Evolutionary conservation across 2,888 invertebrate genomes (phyloP), one percentile per base, ranked within the genome.

Genomic region (Limnephilus lunatus): DNA sequence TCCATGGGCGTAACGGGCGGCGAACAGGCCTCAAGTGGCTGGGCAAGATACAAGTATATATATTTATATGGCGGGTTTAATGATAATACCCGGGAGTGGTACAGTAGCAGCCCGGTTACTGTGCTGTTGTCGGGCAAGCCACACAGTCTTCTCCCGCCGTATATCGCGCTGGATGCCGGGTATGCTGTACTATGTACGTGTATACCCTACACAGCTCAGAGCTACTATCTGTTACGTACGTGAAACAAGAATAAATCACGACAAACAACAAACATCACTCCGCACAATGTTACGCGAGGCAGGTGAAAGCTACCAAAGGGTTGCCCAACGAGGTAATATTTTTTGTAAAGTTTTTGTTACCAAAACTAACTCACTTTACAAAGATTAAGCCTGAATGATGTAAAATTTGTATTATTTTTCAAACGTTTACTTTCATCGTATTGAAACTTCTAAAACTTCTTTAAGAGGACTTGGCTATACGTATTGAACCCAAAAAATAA

Each of bases 241-340:
- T 87, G 88, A 91, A 81, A 91, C 88, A 88, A 85, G 93, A 93
- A 93, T 93, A 93, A 93, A 93, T 93, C 93, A 93, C 93, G 85
- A 88, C 89, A 92, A 93, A 93, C 93, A 93, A 93, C 93, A 92
- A 93, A 93, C 93, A 93, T 93, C 93, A 93, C 93, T 92, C 91
- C 39, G 86, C 89, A 82, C 87, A 92, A 83, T 89, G 90, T 85
- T 86, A 68, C 80, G 31, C 44, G 81, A 9, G 14, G 19, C 85
- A 80, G 90, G 82, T 32, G 85, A 19, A 25, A 53, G n/a, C 25
- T n/a, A 39, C 12, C 83, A 83, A 30, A 31, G 53, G 25, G 82
- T 14, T n/a, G 44, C 83, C 19, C 19, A 14, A 30, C 25, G 31
- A 25, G 82, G 31, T 19, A 31, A 82, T 31, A 82, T 32, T 32